phyloP scores from a whole-genome alignment of 2,113 vertebrate species.

The Struthio camelus region DNA sequence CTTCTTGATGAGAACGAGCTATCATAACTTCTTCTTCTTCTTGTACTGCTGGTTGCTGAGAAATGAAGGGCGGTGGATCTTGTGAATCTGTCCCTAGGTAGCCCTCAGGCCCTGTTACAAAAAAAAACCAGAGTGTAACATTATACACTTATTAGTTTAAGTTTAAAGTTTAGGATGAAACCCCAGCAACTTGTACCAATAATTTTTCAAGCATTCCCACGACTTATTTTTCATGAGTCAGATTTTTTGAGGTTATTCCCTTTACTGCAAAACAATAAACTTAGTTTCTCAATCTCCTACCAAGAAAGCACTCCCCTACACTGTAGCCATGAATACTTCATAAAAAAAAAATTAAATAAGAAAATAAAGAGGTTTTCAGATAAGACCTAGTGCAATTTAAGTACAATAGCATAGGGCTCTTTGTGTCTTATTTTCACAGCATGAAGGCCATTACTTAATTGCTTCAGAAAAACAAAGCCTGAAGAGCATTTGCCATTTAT shows the following conservation, averaged over 20 bases:
- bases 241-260: neutral
- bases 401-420: neutral
- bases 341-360: neutral
- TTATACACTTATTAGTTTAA: neutral
- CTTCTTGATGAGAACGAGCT: slow-evolving; percentile 78
- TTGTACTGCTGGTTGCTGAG: slow-evolving; percentile 75
- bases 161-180: neutral
- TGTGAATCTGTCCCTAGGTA: slow-evolving; percentile 74
- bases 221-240: neutral
- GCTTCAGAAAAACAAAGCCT: neutral
- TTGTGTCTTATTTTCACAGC: neutral
- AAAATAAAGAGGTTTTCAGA: neutral
- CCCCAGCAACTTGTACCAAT: neutral
- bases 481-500: neutral
- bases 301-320: neutral
- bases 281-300: neutral
- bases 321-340: neutral
- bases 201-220: neutral
- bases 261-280: neutral
- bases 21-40: slow-evolving; percentile 98
- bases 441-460: neutral
- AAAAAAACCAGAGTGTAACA: neutral
- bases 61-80: slow-evolving; percentile 76
- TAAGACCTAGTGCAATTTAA: neutral
- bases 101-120: slow-evolving; percentile 74